Conservation (phyloP, 2,113 vertebrate genomes). For the Tenebrosternarchus preto region DNA sequence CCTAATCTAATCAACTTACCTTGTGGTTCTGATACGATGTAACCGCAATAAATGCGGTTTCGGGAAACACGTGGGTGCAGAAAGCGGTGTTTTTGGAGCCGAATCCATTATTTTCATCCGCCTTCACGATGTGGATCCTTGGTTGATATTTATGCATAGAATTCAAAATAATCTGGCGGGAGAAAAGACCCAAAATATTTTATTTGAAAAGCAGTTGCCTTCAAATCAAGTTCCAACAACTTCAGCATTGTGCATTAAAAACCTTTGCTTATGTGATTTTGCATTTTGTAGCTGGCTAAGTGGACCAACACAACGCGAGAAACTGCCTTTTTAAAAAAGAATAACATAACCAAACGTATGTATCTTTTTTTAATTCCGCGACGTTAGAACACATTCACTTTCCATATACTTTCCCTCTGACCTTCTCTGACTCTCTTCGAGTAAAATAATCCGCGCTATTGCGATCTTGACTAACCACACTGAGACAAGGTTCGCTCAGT, state of each 20-base stretch:
- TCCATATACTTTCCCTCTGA: slow-evolving; percentile 27
- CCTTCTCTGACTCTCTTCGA: slow-evolving; percentile 46
- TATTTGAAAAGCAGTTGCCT: not conserved
- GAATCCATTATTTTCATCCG: slow-evolving; percentile 97
- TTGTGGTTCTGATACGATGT: slow-evolving; percentile 99
- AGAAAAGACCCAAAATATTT: not conserved
- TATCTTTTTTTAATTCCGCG: slow-evolving; percentile 4
- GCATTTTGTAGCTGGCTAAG: not conserved
- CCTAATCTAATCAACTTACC: slow-evolving; percentile 69
- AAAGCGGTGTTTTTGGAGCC: slow-evolving; percentile 98
- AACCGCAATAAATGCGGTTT: slow-evolving; percentile 95
- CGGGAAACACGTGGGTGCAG: slow-evolving; percentile 95
- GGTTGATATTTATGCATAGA: slow-evolving; percentile 99
- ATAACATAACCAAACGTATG: too few relatives aligned
- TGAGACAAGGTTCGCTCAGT: slow-evolving; percentile 70
- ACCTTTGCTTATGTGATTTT: not conserved
- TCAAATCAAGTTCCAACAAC: not conserved
- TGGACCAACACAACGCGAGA: not conserved
- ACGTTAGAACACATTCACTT: slow-evolving; percentile 4
- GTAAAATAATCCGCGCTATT: slow-evolving; percentile 58
- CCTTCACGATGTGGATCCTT: slow-evolving; percentile 96
- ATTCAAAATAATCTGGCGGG: slow-evolving; percentile 91
- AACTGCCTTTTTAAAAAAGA: not conserved
- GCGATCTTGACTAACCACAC: slow-evolving; percentile 71
- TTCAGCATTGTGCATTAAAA: not conserved